A percentile compares a stretch with the other conserved stretches of the same genome.
Conservation (phyloP, 2,888 invertebrate genomes). For the Drosophila atroscutellata region DNA sequence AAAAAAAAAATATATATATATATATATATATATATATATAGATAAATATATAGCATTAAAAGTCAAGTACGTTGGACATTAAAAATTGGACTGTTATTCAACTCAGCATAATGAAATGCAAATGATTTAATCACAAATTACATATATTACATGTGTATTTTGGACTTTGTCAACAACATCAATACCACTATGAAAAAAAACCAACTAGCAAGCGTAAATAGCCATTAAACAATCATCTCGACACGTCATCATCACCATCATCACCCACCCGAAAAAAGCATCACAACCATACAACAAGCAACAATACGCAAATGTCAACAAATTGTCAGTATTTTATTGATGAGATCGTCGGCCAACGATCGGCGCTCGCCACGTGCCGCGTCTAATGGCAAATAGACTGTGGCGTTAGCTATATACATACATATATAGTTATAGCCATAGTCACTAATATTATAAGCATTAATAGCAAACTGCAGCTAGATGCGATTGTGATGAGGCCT, state of each 20-base stretch:
- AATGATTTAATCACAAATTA: slow-evolving; percentile 12
- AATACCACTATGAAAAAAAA: slow-evolving; percentile 12
- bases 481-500: neutral
- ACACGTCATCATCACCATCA: slow-evolving; percentile 33
- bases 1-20: neutral
- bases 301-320: slow-evolving; percentile 62
- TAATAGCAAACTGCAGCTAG: slow-evolving; percentile 20
- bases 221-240: slow-evolving; percentile 52
- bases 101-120: slow-evolving; percentile 1
- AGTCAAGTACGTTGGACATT: neutral
- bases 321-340: slow-evolving; percentile 69
- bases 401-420: slow-evolving; percentile 3
- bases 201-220: slow-evolving; percentile 24
- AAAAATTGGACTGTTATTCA: slow-evolving; percentile 1
- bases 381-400: slow-evolving; percentile 28
- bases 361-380: slow-evolving; percentile 61
- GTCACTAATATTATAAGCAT: slow-evolving; percentile 11
- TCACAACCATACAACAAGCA: slow-evolving; percentile 21
- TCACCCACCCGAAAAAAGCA: slow-evolving; percentile 35
- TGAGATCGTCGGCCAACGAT: slow-evolving; percentile 54
- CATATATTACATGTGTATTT: slow-evolving; percentile 5
- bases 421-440: slow-evolving; percentile 1
- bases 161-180: slow-evolving; percentile 4
- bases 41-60: neutral
- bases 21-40: neutral